A percentile compares a stretch with the other conserved stretches of the same genome.
phyloP scores from a whole-genome alignment of 2,113 vertebrate species.

The Vulpes ferrilata region DNA sequence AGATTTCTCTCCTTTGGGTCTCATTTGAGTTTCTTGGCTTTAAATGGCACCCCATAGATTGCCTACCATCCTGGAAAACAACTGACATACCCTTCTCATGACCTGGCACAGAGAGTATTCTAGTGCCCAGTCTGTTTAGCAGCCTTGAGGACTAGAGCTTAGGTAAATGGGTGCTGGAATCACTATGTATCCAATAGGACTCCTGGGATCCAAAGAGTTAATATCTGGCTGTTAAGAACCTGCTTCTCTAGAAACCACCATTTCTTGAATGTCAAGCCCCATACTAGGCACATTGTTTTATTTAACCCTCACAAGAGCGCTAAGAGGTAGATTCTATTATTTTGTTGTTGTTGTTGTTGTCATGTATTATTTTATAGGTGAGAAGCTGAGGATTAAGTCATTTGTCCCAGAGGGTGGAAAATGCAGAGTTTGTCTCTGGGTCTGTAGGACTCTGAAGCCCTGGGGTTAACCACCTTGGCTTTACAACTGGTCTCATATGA shows the following conservation, averaged over 20 bases:
- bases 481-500: background rate
- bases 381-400: background rate
- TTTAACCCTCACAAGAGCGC: background rate
- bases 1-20: slow-evolving; percentile 80
- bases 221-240: background rate
- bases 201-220: background rate
- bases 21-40: slow-evolving; percentile 80
- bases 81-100: slow-evolving; percentile 40
- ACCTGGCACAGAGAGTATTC: slow-evolving; percentile 60
- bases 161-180: background rate
- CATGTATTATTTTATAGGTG: background rate
- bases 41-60: slow-evolving; percentile 82
- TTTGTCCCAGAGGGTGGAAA: background rate
- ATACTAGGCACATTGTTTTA: background rate
- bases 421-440: background rate
- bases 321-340: background rate
- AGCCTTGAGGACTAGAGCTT: background rate
- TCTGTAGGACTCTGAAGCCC: background rate
- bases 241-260: background rate
- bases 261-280: background rate
- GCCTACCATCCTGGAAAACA: slow-evolving; percentile 66
- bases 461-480: background rate
- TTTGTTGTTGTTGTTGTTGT: background rate
- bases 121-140: slow-evolving; percentile 35
- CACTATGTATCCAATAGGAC: background rate